A percentile compares a stretch with the other conserved stretches of the same genome.
Conservation (phyloP, 2,797 vertebrate species). For the Pygocentrus nattereri region DNA sequence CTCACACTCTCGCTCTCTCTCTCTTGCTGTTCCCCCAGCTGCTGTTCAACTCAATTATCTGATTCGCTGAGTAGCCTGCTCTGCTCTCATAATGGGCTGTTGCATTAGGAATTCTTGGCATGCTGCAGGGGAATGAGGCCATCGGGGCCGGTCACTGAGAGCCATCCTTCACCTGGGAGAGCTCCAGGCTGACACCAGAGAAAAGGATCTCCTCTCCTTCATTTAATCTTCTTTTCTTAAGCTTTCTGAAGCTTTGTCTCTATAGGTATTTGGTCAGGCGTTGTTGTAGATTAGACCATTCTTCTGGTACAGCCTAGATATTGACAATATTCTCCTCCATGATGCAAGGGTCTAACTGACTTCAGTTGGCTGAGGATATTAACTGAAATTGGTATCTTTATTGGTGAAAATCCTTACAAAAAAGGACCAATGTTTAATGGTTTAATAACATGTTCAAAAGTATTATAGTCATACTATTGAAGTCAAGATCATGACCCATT, state of each 20-base stretch:
- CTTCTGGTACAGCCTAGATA: background rate
- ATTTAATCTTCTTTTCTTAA: slow-evolving; percentile 16
- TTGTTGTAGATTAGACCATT: background rate
- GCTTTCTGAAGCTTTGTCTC: background rate
- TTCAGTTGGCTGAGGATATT: background rate
- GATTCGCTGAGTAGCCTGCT: slow-evolving; percentile 57
- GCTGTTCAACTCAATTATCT: slow-evolving; percentile 53
- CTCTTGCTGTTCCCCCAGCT: slow-evolving; percentile 31
- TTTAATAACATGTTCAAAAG: background rate
- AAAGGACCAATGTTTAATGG: background rate
- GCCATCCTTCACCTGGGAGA: slow-evolving; percentile 45
- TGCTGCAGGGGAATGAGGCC: slow-evolving; percentile 42
- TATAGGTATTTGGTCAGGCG: background rate
- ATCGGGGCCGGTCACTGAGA: slow-evolving; percentile 19
- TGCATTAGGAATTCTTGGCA: slow-evolving; percentile 49
- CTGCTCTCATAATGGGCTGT: slow-evolving; percentile 48
- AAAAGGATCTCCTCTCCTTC: background rate
- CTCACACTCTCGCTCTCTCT: slow-evolving; percentile 13
- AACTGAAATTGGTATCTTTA: background rate
- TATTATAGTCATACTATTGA: background rate
- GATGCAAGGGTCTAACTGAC: background rate
- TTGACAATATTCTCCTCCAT: background rate
- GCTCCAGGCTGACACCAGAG: slow-evolving; percentile 8
- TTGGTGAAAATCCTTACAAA: background rate
- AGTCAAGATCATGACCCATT: too few species aligned